Evolutionary conservation across 1,140 invertebrate genomes (phyloP).

Genomic region (Aphelinus certus): DNA sequence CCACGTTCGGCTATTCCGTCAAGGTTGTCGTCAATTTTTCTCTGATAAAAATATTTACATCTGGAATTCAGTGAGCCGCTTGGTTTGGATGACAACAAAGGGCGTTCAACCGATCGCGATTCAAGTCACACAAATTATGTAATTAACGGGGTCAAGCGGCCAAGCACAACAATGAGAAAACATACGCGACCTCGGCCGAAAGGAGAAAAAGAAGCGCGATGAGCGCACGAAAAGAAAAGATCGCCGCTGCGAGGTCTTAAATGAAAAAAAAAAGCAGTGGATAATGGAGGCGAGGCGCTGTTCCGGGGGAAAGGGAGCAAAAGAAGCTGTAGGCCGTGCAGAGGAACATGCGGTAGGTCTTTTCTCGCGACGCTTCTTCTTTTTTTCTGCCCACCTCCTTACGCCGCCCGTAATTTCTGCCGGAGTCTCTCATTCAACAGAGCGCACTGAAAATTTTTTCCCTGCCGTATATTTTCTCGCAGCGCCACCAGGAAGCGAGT

Average conservation of each 20-base stretch:
- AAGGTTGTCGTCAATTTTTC: no score
- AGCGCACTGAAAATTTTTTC: conserved; percentile 22
- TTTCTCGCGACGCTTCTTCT: neutral
- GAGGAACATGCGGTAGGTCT: conserved; percentile 38
- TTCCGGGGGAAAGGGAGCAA: conserved; percentile 17
- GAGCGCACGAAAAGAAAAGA: conserved; percentile 37
- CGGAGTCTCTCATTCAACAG: neutral
- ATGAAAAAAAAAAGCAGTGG: conserved; percentile 44
- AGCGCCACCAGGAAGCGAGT: neutral
- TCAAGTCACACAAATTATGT: no score
- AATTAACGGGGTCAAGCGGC: no score
- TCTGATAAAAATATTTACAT: no score
- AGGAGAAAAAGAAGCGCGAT: conserved; percentile 34
- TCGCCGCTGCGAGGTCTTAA: conserved; percentile 35
- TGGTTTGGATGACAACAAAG: no score
- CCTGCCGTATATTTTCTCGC: neutral
- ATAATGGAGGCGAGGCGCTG: conserved; percentile 4
- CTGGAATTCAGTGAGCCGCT: no score
- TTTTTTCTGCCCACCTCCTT: neutral
- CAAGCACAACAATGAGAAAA: no score
- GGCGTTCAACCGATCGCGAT: no score
- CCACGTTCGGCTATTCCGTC: no score
- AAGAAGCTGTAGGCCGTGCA: conserved; percentile 20
- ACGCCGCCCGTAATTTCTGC: conserved; percentile 18
- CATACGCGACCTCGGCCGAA: neutral